phyloP scores from a whole-genome alignment of 37 sponge, comb jelly and placozoan genomes.

The Hexactinellida sp. region DNA sequence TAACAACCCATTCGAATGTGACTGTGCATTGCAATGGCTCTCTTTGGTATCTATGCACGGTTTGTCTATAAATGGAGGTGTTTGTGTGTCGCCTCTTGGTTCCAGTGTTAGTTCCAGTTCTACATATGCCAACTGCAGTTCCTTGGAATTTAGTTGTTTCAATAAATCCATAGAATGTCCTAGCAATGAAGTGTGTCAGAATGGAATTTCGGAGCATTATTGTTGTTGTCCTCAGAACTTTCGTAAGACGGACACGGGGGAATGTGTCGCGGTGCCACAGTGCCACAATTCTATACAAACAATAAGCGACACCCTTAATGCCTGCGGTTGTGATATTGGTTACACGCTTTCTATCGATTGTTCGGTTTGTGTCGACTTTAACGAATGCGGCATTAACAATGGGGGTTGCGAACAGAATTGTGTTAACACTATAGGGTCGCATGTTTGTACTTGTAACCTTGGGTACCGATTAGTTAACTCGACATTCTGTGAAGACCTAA shows the following conservation, averaged over 20 bases:
- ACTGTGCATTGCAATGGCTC: neutral
- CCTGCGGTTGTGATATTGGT: neutral
- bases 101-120: neutral
- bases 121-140: neutral
- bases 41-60: neutral
- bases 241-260: neutral
- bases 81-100: neutral
- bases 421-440: neutral
- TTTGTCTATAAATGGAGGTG: neutral
- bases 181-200: neutral
- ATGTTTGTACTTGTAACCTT: neutral
- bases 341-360: neutral
- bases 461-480: neutral
- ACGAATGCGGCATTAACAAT: neutral
- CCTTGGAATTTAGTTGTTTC: neutral
- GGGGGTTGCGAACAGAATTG: neutral
- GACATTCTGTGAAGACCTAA: neutral
- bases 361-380: neutral
- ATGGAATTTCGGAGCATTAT: neutral
- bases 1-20: neutral
- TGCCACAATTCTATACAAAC: neutral
- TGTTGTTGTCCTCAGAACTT: neutral
- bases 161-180: neutral
- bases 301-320: neutral
- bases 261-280: neutral